These are phyloP conservation scores for Tenthredo scrophulariae DNA, from an alignment of 2,888 invertebrate species.

Conservation along the genomic window DNA sequence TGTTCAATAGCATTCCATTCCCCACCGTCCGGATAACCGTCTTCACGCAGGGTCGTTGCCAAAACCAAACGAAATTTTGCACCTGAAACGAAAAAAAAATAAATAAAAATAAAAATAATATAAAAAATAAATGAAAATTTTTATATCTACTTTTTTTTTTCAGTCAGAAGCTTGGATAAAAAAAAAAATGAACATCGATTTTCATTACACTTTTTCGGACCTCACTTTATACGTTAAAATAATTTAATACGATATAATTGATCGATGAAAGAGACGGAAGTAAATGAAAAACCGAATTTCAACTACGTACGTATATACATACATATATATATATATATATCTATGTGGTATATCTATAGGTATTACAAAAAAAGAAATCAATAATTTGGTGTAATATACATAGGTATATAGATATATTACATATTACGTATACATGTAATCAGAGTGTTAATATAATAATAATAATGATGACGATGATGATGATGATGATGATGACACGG, in stretches of 20 bases:
- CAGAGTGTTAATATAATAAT: not conserved
- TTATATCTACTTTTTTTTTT: too few species aligned
- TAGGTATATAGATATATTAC: not conserved
- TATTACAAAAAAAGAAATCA: not conserved
- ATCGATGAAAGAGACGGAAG: too few species aligned
- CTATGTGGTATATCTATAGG: not conserved
- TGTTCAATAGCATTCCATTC: slow-evolving; percentile 95
- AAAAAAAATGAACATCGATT: not conserved
- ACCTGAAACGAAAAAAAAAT: slow-evolving; percentile 63
- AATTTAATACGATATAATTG: too few species aligned
- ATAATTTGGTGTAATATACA: slow-evolving; percentile 1
- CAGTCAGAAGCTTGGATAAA: too few species aligned
- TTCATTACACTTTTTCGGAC: too few species aligned
- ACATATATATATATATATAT: not conserved
- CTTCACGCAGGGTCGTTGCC: slow-evolving; percentile 96
- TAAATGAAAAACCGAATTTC: too few species aligned
- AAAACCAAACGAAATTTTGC: slow-evolving; percentile 90
- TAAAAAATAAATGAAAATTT: not conserved
- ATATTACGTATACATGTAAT: not conserved
- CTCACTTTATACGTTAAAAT: too few species aligned
- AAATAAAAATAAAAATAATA: not conserved
- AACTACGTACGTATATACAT: not conserved
- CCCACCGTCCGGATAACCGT: slow-evolving; percentile 95
- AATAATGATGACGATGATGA: not conserved
- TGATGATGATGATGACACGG: not conserved